Evolutionary conservation across 2,888 invertebrate species (phyloP), one percentile per base, ranked within the genome.

Genomic region (Argyresthia albistria): DNA sequence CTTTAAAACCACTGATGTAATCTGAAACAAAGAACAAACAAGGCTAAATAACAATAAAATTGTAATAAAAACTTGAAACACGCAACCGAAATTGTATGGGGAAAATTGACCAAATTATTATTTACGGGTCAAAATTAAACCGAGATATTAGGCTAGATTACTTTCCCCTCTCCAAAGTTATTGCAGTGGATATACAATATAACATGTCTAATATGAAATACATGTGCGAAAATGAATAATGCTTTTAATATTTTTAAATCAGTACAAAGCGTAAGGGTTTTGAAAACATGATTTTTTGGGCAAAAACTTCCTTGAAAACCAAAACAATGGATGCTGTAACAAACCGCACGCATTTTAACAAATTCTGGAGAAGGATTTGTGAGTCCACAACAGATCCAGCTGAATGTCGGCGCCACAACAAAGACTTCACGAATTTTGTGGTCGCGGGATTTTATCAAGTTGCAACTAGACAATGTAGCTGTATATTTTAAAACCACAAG

Each of bases 41-140:
- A 81, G 80, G 76, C 83, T 86, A 86, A 87, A 87, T 87, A 86
- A 86, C 86, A 87, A 86, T 87, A 82, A 86, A 86, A 86, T 83
- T 83, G 73, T 79, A 87, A 87, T 87, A 83, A 83, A 87, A 87
- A 84, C 83, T 87, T 84, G 78, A 80, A 70, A 67, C 86, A 86
- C 86, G 86, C 84, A 80, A 86, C 84, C 78, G 66, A 79, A 84
- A 81, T 83, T 81, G 80, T 82, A 67, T 66, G 58, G 67, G 76
- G 83, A 76, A 80, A 82, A 81, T 87, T 83, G 80, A 84, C 84
- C 80, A 86, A 87, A 86, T 86, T 80, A 80, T 87, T 84, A 86
- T 87, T 87, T 87, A 86, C 79, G 83, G 73, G 67, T 77, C 58
- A 66, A 80, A 86, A 86, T 87, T 86, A 83, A 83, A 83, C 81